Percentiles rank a stretch among this genome's conserved stretches.
These are phyloP conservation scores for Pangasius mekongensis DNA, from an alignment of 2,797 vertebrate genomes.

Conservation along the genomic window DNA sequence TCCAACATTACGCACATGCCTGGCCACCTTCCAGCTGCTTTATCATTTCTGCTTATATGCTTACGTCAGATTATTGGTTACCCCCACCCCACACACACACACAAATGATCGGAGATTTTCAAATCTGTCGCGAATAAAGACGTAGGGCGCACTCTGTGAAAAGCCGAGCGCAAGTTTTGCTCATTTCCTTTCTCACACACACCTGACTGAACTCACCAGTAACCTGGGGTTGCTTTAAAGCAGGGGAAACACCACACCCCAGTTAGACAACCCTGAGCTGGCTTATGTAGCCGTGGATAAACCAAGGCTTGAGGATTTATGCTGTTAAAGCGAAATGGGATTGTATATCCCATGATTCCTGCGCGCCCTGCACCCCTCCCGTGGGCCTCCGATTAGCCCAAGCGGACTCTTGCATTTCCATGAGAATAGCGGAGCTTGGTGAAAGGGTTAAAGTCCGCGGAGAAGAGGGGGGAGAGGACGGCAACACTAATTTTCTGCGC, in stretches of 20 bases:
- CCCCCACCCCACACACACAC: no score
- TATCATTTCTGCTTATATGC: background rate
- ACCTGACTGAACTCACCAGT: background rate
- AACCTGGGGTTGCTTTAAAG: background rate
- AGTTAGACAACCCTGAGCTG: background rate
- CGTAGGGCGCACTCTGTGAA: background rate
- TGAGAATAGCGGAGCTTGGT: conserved; percentile 77
- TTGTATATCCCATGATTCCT: conserved; percentile 19
- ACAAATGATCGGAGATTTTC: background rate
- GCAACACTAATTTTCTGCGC: conserved; percentile 82
- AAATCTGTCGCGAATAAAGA: background rate
- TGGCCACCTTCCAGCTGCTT: conserved; percentile 31
- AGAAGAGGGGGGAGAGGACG: conserved; percentile 69
- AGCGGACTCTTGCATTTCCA: conserved; percentile 76
- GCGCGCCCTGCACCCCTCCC: conserved; percentile 66
- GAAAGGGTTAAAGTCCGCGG: conserved; percentile 80
- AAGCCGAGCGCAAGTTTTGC: background rate
- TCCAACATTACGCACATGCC: conserved; percentile 50
- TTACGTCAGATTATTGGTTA: conserved; percentile 18
- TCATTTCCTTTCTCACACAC: background rate
- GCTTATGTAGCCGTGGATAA: background rate
- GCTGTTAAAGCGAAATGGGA: conserved; percentile 3
- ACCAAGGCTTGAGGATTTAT: background rate
- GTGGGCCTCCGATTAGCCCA: conserved; percentile 78
- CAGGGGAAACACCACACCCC: no score